Conservation (phyloP, 2,888 invertebrate genomes). For the Timema cristinae region DNA sequence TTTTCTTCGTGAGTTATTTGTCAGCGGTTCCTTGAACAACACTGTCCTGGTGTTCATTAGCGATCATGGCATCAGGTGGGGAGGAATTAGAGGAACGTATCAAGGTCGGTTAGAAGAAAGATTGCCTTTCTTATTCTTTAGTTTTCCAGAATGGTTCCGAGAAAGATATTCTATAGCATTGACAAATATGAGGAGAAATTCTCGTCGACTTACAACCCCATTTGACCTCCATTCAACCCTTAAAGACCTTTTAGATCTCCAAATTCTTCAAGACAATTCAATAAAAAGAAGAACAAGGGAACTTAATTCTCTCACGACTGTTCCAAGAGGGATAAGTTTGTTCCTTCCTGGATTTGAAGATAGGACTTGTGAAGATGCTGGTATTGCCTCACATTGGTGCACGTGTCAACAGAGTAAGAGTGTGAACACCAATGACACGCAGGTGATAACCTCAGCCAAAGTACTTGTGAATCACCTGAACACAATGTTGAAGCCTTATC, state of each 20-base stretch:
- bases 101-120: conserved; percentile 86
- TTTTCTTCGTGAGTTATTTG: conserved; percentile 55
- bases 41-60: conserved; percentile 69
- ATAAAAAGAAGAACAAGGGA: conserved; percentile 42
- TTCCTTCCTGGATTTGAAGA: conserved; percentile 67
- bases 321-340: conserved; percentile 63
- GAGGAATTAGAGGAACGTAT: conserved; percentile 74
- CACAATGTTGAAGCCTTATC: conserved; percentile 53
- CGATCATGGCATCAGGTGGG: conserved; percentile 89
- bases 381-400: conserved; percentile 82
- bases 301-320: conserved; percentile 23
- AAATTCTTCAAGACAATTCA: conserved; percentile 46
- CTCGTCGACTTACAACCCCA: conserved; percentile 70
- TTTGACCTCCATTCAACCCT: conserved; percentile 82
- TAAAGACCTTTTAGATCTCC: conserved; percentile 58
- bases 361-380: conserved; percentile 73
- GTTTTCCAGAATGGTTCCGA: conserved; percentile 69
- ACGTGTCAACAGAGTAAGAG: conserved; percentile 70
- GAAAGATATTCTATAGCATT: conserved; percentile 58
- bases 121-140: conserved; percentile 71
- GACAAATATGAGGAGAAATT: conserved; percentile 61
- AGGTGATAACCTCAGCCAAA: conserved; percentile 56
- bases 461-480: conserved; percentile 65
- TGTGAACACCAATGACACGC: conserved; percentile 51
- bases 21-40: conserved; percentile 55